Percentiles rank a stretch among this genome's conserved stretches.
Evolutionary conservation across 2,888 invertebrate genomes (phyloP).

Genomic region (Drosophila bunnanda): DNA sequence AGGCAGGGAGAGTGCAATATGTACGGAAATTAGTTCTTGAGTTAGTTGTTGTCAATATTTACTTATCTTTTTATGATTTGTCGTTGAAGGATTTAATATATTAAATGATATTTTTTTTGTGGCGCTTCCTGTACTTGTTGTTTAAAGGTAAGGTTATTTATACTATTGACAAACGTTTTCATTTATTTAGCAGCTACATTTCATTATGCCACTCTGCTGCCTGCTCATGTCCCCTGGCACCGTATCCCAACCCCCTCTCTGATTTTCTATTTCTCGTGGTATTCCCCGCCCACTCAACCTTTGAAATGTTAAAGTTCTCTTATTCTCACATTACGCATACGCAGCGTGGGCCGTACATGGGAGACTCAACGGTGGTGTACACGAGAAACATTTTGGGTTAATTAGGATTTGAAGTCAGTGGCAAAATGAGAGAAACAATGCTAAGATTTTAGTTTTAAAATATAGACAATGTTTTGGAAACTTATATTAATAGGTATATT

Average conservation of each 20-base stretch:
- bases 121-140: neutral
- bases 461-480: neutral
- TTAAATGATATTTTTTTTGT: neutral
- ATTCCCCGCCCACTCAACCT: slow-evolving; percentile 4
- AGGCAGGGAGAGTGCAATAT: no score
- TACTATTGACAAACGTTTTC: neutral
- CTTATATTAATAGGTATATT: neutral
- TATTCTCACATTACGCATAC: slow-evolving; percentile 57
- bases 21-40: no score
- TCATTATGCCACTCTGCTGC: slow-evolving; percentile 5
- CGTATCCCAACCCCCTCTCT: no score
- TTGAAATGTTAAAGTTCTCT: slow-evolving; percentile 28
- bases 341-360: slow-evolving; percentile 43
- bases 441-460: neutral
- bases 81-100: neutral
- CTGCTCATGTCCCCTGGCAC: neutral
- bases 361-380: neutral
- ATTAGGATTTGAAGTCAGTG: neutral
- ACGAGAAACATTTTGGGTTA: neutral
- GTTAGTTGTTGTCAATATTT: no score
- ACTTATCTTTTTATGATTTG: no score
- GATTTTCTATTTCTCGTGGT: neutral
- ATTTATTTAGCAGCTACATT: slow-evolving; percentile 15
- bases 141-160: neutral
- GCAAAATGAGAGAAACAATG: neutral